A percentile compares a stretch with the other conserved stretches of the same genome.
These are phyloP conservation scores for Chaunax sp. DNA, from an alignment of 2,797 vertebrate species.

Conservation along the genomic window DNA sequence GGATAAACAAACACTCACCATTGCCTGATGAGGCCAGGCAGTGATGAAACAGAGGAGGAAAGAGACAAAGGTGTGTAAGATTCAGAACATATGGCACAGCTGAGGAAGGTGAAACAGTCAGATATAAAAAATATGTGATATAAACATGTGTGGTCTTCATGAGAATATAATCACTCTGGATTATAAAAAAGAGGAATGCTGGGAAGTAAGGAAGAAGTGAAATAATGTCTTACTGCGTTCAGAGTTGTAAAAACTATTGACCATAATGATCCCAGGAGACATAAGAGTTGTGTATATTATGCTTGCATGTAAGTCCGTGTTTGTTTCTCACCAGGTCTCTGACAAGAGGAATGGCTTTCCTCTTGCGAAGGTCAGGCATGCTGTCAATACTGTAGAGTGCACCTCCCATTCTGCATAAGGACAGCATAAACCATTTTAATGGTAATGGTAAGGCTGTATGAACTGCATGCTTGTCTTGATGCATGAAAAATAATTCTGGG, in stretches of 20 bases:
- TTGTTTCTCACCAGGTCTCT: constrained; percentile 93
- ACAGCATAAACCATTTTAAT: constrained; percentile 15
- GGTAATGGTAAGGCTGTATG: background rate
- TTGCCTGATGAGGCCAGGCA: constrained; percentile 81
- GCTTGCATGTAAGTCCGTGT: constrained; percentile 9
- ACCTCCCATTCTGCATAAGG: constrained; percentile 89
- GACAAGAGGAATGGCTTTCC: constrained; percentile 95
- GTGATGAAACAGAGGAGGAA: constrained; percentile 26
- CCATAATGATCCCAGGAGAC: background rate
- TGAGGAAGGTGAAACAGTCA: background rate
- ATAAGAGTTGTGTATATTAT: background rate
- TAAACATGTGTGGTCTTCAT: background rate
- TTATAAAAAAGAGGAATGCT: background rate
- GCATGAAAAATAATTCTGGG: no score
- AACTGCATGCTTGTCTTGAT: background rate
- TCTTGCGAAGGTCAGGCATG: constrained; percentile 98
- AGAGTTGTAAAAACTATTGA: background rate
- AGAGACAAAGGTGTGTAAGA: constrained; percentile 2
- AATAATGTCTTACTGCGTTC: constrained; percentile 5
- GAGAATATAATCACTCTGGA: background rate
- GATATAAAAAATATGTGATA: no score
- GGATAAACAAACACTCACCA: constrained; percentile 84
- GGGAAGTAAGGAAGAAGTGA: background rate
- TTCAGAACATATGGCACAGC: constrained; percentile 6
- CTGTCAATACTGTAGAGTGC: constrained; percentile 99